Conservation (phyloP, 2,113 vertebrate species). For the Apodemus speciosus region DNA sequence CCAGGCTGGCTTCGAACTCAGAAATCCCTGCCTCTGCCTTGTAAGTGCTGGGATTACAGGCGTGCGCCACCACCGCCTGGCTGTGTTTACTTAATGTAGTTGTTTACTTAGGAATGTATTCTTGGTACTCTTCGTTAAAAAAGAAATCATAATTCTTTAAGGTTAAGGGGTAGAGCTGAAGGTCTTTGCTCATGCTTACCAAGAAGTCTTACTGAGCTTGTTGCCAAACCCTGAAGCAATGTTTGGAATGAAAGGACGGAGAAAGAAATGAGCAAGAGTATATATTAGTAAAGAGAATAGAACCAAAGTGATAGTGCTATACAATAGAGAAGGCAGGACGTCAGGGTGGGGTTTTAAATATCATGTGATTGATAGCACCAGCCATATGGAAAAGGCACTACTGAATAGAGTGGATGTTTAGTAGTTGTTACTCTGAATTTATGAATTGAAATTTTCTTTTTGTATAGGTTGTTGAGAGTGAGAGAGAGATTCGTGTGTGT, state of each 20-base stretch:
- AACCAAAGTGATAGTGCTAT: background rate
- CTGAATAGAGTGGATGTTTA: background rate
- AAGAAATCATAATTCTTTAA: constrained; percentile 30
- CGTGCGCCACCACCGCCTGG: too few relatives aligned
- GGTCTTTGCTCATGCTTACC: background rate
- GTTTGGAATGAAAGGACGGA: constrained; percentile 4
- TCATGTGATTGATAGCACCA: background rate
- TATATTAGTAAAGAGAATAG: background rate
- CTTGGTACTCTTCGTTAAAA: background rate
- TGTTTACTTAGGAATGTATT: constrained; percentile 41
- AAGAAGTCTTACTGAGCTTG: background rate
- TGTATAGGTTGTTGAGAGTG: background rate
- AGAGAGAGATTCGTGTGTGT: background rate
- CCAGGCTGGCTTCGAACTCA: too few relatives aligned
- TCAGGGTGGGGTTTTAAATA: background rate
- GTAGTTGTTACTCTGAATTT: constrained; percentile 17
- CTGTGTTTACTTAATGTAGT: constrained; percentile 34
- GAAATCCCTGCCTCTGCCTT: too few relatives aligned
- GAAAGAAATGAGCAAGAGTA: background rate
- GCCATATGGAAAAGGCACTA: background rate
- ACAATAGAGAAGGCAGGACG: constrained; percentile 48
- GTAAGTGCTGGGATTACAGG: too few relatives aligned
- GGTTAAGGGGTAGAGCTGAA: background rate
- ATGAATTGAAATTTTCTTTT: background rate
- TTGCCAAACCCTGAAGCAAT: background rate